Percentiles rank a stretch among this genome's conserved stretches.
Conservation (phyloP, 2,888 invertebrate species). For the Gibbula magus region DNA sequence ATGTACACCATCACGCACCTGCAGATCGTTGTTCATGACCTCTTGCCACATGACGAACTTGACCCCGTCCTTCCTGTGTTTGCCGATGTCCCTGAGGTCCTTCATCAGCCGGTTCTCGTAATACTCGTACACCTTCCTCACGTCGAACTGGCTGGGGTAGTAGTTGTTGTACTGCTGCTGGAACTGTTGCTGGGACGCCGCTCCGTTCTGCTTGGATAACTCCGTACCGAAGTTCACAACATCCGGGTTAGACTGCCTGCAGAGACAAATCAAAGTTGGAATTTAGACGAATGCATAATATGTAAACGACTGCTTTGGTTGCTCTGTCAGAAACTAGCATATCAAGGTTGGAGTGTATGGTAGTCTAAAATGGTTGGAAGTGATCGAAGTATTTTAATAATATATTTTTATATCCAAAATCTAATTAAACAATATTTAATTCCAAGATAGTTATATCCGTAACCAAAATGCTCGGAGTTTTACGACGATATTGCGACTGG, state of each 20-base stretch:
- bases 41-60: conserved; percentile 75
- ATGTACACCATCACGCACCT: conserved; percentile 45
- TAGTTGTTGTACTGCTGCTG: background rate
- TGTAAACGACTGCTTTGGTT: too few relatives aligned
- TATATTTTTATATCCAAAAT: too few relatives aligned
- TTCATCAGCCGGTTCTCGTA: conserved; percentile 65
- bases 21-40: conserved; percentile 71
- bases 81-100: conserved; percentile 57
- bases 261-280: background rate
- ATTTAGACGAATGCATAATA: too few relatives aligned
- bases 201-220: conserved; percentile 50
- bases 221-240: conserved; percentile 64
- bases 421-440: too few relatives aligned
- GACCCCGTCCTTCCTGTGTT: conserved; percentile 54
- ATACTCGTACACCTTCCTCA: conserved; percentile 65
- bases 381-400: too few relatives aligned
- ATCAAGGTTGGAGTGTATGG: too few relatives aligned
- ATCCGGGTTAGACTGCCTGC: conserved; percentile 71
- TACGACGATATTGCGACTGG: too few relatives aligned
- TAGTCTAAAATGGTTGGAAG: too few relatives aligned
- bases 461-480: too few relatives aligned
- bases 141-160: conserved; percentile 42
- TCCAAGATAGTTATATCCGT: too few relatives aligned
- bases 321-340: too few relatives aligned
- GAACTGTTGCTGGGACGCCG: conserved; percentile 2